A percentile compares a stretch with the other conserved stretches of the same genome.
Conservation (phyloP, 1,140 invertebrate species). For the Drosophila miranda region DNA sequence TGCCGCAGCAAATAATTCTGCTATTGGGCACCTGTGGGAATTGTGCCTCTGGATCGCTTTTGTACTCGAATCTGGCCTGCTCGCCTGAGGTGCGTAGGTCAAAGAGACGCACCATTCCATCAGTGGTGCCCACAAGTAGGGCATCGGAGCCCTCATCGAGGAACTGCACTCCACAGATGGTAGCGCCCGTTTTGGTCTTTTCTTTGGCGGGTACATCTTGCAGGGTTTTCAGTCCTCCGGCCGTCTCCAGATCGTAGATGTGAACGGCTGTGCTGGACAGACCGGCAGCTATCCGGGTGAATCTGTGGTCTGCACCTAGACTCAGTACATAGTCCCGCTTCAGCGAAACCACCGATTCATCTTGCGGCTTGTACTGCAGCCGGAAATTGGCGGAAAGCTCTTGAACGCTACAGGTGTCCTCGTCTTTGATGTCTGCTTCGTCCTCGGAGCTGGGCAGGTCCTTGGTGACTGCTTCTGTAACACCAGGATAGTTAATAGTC, state of each 20-base stretch:
- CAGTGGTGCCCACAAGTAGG: constrained; percentile 63
- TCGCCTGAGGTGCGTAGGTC: constrained; percentile 60
- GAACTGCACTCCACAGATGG: constrained; percentile 66
- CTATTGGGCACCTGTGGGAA: constrained; percentile 83
- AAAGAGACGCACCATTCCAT: constrained; percentile 65
- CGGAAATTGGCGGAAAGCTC: constrained; percentile 50
- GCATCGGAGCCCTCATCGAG: constrained; percentile 55
- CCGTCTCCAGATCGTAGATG: constrained; percentile 53
- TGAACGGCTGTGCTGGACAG: constrained; percentile 61
- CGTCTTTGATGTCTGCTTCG: constrained; percentile 57
- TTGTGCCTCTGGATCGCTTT: constrained; percentile 80
- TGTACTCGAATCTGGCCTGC: constrained; percentile 51
- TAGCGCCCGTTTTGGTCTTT: not conserved
- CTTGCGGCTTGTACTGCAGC: constrained; percentile 38
- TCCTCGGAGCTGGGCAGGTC: constrained; percentile 57
- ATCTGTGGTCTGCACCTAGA: constrained; percentile 41
- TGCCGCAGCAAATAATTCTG: constrained; percentile 89
- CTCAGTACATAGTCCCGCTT: constrained; percentile 63
- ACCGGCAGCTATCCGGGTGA: constrained; percentile 60
- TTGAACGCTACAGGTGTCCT: constrained; percentile 55
- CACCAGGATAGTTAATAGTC: no score
- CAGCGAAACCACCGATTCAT: constrained; percentile 55
- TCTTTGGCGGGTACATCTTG: not conserved
- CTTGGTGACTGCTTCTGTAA: constrained; percentile 39
- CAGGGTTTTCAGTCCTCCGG: constrained; percentile 6